These are phyloP conservation scores for Buathra laborator DNA, from an alignment of 2,888 invertebrate genomes.

Conservation along the genomic window DNA sequence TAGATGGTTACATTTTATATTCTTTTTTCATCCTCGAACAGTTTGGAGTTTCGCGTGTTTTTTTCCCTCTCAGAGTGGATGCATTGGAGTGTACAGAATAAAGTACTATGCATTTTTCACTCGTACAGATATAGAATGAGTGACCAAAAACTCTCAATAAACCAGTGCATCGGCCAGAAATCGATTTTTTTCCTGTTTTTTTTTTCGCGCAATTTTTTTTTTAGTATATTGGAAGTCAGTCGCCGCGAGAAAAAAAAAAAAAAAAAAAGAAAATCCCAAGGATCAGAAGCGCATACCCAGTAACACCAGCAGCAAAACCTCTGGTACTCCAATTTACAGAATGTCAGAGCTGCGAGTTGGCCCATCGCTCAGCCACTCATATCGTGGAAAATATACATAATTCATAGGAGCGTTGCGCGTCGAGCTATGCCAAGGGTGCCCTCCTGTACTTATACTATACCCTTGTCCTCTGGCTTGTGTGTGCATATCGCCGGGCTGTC, in stretches of 20 bases:
- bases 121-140: slow-evolving; percentile 35
- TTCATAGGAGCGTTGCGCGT: slow-evolving; percentile 76
- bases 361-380: slow-evolving; percentile 84
- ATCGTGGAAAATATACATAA: slow-evolving; percentile 84
- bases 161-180: slow-evolving; percentile 40
- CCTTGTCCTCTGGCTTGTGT: slow-evolving; percentile 33
- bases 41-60: background rate
- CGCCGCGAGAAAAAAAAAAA: background rate
- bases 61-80: background rate
- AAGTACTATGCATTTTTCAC: background rate
- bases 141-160: slow-evolving; percentile 51
- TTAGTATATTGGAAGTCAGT: background rate
- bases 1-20: background rate
- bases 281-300: slow-evolving; percentile 5
- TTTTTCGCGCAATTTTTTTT: slow-evolving; percentile 30
- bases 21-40: background rate
- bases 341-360: slow-evolving; percentile 81
- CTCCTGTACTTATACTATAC: slow-evolving; percentile 53
- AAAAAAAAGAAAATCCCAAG: slow-evolving; percentile 3
- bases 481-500: slow-evolving; percentile 19
- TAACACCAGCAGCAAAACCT: slow-evolving; percentile 1
- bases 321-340: slow-evolving; percentile 82
- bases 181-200: slow-evolving; percentile 15
- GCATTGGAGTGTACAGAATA: background rate
- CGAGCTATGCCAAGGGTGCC: slow-evolving; percentile 58